Base-by-base conservation (phyloP, 2,888 invertebrate genomes). In the Rhodophaea formosa region DNA sequence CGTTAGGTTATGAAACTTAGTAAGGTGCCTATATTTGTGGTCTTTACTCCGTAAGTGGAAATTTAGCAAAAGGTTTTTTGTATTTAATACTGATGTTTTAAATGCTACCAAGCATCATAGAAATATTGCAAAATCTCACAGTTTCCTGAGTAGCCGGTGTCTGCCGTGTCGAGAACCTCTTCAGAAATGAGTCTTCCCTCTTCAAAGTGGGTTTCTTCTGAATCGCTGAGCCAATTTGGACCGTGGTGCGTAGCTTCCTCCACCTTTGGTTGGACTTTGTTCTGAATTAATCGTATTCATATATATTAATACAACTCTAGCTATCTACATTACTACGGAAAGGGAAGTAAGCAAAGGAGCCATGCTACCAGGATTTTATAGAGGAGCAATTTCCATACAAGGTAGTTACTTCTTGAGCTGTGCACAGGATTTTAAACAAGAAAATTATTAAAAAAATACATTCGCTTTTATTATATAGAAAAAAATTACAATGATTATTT, bases 221-320 rank as follows among this genome's bases (percentile, higher is more conserved):
- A 63, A 94, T 94, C 56, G 97, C 97, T 62, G 97, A 96, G 69
- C 97, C 97, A 76, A 97, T 93, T 88, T 97, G 97, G 72, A 97
- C 97, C 53, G 98, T 98, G 57, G 97, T 97, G 69, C 98, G 93
- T 66, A 99, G 93, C 88, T 98, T 98, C 95, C 97, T 96, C 97
- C 99, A 99, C 91, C 98, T 94, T 84, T 98, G 97, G 88, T 97
- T 98, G 80, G 97, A 96, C 86, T 96, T 96, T 80, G 96, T 96
- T 94, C 97, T 97, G 94, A 60, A 90, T 72, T 73, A 49, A 64
- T 68, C 66, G 69, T 49, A 67, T 59, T 55, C 58, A 65, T 59
- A 67, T 2, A 64, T 23, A 64, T 63, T 67, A 65, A 60, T 65
- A 42, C 39, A 54, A 43, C 59, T 61, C 32, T 52, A 53, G 43